phyloP scores from a whole-genome alignment of 2,797 vertebrate genomes.

The Aulostomus chinensis region DNA sequence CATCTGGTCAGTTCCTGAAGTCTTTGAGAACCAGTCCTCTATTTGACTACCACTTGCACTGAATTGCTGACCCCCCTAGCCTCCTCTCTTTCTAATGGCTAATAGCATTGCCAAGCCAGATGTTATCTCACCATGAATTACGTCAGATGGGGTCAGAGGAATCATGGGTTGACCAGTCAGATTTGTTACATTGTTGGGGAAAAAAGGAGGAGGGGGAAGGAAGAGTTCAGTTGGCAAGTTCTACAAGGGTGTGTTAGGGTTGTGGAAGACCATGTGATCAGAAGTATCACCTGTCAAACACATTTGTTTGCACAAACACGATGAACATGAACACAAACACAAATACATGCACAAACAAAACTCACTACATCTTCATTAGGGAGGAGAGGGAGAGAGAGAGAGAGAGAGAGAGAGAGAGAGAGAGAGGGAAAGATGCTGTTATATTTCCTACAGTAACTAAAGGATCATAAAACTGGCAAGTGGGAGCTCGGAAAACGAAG shows the following conservation, averaged over 20 bases:
- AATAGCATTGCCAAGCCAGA: conserved; percentile 57
- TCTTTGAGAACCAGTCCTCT: conserved; percentile 15
- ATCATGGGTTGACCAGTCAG: conserved; percentile 46
- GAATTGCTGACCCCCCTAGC: conserved; percentile 38
- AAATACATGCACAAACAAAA: conserved; percentile 1
- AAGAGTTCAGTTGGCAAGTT: conserved; percentile 29
- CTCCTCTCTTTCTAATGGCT: conserved; percentile 34
- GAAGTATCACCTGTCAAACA: background rate
- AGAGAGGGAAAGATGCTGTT: conserved; percentile 29
- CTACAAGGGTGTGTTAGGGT: conserved; percentile 8
- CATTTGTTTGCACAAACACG: background rate
- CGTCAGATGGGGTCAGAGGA: conserved; percentile 47
- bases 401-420: conserved; percentile 3
- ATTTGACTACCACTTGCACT: conserved; percentile 14
- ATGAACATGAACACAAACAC: background rate
- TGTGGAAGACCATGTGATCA: background rate
- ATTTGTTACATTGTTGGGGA: conserved; percentile 34
- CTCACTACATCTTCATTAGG: background rate
- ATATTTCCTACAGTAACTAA: conserved; percentile 37
- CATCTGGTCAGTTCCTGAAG: background rate
- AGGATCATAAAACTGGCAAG: conserved; percentile 39
- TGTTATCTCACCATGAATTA: conserved; percentile 57
- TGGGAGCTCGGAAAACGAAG: conserved; percentile 7
- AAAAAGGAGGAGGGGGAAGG: conserved; percentile 18
- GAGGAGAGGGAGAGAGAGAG: background rate